Percentiles rank a stretch among this genome's conserved stretches.
These are phyloP conservation scores for Globodera rostochiensis DNA, from an alignment of 1,140 invertebrate species.

Conservation along the genomic window DNA sequence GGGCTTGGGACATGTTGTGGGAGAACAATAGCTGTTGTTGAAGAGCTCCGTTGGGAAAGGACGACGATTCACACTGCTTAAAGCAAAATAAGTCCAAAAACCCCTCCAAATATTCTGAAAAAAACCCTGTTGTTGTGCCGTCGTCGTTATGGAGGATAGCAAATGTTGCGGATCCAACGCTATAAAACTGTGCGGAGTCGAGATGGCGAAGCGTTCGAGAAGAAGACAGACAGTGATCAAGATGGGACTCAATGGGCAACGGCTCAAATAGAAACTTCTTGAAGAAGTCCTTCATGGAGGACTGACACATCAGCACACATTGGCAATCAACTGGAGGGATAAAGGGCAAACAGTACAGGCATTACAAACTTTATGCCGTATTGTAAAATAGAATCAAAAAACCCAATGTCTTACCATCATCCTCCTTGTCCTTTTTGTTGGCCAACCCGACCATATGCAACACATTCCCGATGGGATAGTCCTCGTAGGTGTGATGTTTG, in stretches of 20 bases:
- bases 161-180: conserved; percentile 47
- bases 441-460: conserved; percentile 89
- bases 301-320: conserved; percentile 94
- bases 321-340: conserved; percentile 70
- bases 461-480: conserved; percentile 95
- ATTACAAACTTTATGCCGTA: neutral
- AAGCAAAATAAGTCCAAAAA: neutral
- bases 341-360: neutral
- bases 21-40: neutral
- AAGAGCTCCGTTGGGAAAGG: neutral
- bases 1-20: conserved; percentile 70
- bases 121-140: neutral
- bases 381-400: too few relatives aligned
- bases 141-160: conserved; percentile 15
- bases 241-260: conserved; percentile 92
- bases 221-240: conserved; percentile 94
- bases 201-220: conserved; percentile 90
- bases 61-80: neutral
- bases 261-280: conserved; percentile 98
- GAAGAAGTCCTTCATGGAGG: conserved; percentile 96
- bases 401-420: conserved; percentile 74
- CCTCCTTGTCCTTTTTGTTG: conserved; percentile 81
- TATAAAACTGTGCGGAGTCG: conserved; percentile 74
- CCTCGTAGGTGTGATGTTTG: conserved; percentile 83
- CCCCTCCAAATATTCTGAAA: neutral